phyloP scores from a whole-genome alignment of 92 coral and sea anemone species.

The Umimayanthus kanabou region DNA sequence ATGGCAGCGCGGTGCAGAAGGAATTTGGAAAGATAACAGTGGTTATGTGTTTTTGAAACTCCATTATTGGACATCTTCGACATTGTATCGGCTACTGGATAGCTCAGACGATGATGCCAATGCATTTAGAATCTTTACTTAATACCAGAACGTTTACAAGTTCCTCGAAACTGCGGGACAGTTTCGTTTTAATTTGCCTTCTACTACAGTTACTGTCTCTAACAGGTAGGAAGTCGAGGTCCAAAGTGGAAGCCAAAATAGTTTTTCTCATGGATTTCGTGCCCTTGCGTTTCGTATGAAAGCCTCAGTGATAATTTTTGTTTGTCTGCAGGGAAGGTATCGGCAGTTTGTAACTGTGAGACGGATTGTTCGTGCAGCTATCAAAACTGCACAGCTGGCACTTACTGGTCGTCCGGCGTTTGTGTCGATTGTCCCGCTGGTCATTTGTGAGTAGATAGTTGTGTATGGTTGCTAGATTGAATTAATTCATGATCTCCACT shows the following conservation, averaged over 20 bases:
- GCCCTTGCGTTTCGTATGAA: not conserved
- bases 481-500: constrained; percentile 3
- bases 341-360: constrained; percentile 81
- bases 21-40: constrained; percentile 64
- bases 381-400: constrained; percentile 87
- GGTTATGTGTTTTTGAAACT: not conserved
- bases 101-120: constrained; percentile 18
- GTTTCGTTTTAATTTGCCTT: constrained; percentile 32
- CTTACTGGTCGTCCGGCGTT: constrained; percentile 79
- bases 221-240: constrained; percentile 29
- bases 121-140: constrained; percentile 8
- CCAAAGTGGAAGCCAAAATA: constrained; percentile 1
- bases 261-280: not conserved
- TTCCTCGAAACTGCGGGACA: constrained; percentile 62
- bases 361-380: constrained; percentile 86
- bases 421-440: constrained; percentile 96
- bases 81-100: constrained; percentile 28
- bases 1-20: constrained; percentile 68
- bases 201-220: constrained; percentile 19
- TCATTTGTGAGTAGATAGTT: constrained; percentile 76
- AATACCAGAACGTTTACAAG: constrained; percentile 25
- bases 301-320: not conserved
- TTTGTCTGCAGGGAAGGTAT: constrained; percentile 50
- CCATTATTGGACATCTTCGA: constrained; percentile 9
- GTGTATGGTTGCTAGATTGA: no score